Evolutionary conservation across 2,113 vertebrate species (phyloP).

Genomic region (Cepphus grylle): DNA sequence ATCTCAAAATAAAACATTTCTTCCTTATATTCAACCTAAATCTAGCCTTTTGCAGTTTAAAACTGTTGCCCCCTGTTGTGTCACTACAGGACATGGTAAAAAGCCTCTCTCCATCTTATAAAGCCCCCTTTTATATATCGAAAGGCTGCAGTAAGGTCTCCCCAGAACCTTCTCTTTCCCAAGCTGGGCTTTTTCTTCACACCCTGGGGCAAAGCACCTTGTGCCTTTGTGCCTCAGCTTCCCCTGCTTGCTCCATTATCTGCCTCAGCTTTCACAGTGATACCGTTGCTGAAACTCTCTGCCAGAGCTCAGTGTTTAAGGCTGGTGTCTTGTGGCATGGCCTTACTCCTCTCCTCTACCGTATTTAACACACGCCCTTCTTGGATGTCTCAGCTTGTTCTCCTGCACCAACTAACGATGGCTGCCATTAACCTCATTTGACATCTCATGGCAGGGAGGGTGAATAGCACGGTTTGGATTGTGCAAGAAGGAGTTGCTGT

Average conservation of each 20-base stretch:
- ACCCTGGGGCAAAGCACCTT: neutral
- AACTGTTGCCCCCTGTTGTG: neutral
- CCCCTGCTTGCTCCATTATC: neutral
- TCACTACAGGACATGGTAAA: neutral
- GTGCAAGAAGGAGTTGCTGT: neutral
- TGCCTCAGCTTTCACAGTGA: neutral
- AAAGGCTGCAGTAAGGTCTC: neutral
- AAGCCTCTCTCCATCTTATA: neutral
- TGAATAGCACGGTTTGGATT: neutral
- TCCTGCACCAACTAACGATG: neutral
- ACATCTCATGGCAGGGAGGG: neutral
- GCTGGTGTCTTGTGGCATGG: neutral
- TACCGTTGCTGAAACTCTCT: neutral
- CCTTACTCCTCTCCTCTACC: neutral
- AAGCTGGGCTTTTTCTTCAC: neutral
- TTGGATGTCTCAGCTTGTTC: neutral
- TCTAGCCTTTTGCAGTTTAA: neutral
- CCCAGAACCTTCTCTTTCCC: neutral
- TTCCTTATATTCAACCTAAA: neutral
- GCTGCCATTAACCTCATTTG: neutral
- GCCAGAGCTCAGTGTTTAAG: neutral
- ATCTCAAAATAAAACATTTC: neutral
- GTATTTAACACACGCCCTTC: neutral
- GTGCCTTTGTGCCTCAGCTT: neutral
- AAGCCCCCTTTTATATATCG: neutral